These are phyloP conservation scores for Drosophila imparisetae DNA, from an alignment of 2,888 invertebrate species.

Conservation along the genomic window DNA sequence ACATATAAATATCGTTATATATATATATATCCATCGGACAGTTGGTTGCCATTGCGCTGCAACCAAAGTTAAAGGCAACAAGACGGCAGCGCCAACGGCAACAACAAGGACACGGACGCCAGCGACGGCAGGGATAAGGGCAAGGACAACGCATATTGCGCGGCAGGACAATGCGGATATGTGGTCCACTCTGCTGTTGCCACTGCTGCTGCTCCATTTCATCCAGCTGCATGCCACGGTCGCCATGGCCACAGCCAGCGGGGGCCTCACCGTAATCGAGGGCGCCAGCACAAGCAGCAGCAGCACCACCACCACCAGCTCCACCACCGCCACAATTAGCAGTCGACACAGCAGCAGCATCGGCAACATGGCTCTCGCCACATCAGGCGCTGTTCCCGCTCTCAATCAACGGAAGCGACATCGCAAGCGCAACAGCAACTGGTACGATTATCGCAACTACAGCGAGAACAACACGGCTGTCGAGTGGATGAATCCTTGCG, in stretches of 20 bases:
- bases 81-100: conserved; percentile 65
- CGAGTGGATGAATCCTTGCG: conserved; percentile 82
- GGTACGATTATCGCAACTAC: conserved; percentile 74
- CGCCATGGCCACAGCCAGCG: conserved; percentile 50
- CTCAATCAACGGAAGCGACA: conserved; percentile 73
- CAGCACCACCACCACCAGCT: conserved; percentile 12
- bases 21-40: conserved; percentile 23
- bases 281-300: conserved; percentile 44
- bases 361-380: conserved; percentile 2
- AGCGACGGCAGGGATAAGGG: conserved; percentile 14
- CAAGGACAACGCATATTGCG: conserved; percentile 19
- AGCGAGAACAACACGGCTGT: conserved; percentile 77
- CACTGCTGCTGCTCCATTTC: conserved; percentile 58
- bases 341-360: background rate
- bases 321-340: conserved; percentile 3
- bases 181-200: conserved; percentile 59
- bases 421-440: conserved; percentile 81
- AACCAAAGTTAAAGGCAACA: conserved; percentile 74
- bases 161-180: conserved; percentile 70
- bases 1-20: conserved; percentile 11
- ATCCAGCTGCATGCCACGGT: conserved; percentile 33
- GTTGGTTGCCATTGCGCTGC: conserved; percentile 79
- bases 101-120: conserved; percentile 39
- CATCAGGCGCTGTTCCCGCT: background rate
- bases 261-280: conserved; percentile 64